These are phyloP conservation scores for Myocastor coypus DNA, from an alignment of 2,113 vertebrate species.

Conservation along the genomic window DNA sequence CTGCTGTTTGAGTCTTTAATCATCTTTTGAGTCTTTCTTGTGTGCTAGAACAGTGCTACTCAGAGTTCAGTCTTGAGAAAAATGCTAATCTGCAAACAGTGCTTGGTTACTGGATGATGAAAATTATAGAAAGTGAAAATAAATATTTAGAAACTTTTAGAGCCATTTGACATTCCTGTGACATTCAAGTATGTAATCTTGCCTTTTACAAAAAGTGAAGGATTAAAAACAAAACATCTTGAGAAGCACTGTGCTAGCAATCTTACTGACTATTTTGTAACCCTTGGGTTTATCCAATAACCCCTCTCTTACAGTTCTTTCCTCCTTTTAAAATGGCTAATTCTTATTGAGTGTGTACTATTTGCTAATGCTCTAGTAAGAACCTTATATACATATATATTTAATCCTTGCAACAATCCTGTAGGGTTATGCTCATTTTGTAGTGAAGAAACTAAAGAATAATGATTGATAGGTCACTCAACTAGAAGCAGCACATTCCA, in stretches of 20 bases:
- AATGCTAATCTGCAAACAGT: not conserved
- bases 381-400: constrained; percentile 54
- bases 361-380: not conserved
- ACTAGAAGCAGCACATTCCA: not conserved
- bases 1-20: constrained; percentile 16
- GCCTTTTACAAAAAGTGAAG: constrained; percentile 27
- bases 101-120: not conserved
- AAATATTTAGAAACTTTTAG: not conserved
- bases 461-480: not conserved
- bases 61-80: not conserved
- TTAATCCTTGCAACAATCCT: constrained; percentile 73
- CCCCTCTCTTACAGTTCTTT: not conserved
- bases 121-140: not conserved
- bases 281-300: not conserved
- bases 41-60: constrained; percentile 62
- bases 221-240: constrained; percentile 38
- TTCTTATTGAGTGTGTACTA: not conserved
- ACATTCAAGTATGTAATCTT: constrained; percentile 14
- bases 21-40: not conserved
- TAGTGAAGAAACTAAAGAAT: not conserved
- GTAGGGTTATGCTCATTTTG: constrained; percentile 36
- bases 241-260: constrained; percentile 68
- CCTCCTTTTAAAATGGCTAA: constrained; percentile 18
- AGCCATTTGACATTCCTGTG: not conserved
- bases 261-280: constrained; percentile 10